Evolutionary conservation across 2,797 vertebrate species (phyloP).

Genomic region (Heteromormyrus szaboi): DNA sequence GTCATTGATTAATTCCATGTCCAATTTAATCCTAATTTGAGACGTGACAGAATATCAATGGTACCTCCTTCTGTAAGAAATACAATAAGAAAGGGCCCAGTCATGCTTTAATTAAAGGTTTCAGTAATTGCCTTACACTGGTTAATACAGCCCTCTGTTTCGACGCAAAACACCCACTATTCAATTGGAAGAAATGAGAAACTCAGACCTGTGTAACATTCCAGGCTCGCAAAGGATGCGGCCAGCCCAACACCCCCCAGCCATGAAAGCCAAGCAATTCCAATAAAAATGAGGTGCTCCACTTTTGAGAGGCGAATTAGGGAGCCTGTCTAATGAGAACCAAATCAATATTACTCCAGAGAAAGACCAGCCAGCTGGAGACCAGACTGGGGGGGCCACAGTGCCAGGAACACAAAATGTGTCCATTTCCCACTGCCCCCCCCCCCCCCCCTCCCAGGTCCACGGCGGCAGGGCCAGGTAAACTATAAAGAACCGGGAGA

Average conservation of each 20-base stretch:
- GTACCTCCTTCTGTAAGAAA: background rate
- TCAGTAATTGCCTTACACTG: background rate
- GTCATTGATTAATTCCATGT: constrained; percentile 1
- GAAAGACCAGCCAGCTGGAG: constrained; percentile 12
- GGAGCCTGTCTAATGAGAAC: background rate
- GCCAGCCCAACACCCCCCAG: background rate
- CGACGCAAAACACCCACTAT: background rate
- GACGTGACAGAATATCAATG: constrained; percentile 5
- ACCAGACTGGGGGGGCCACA: background rate
- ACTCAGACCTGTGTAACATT: background rate
- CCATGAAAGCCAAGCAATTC: background rate
- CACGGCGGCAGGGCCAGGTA: background rate
- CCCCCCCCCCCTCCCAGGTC: background rate
- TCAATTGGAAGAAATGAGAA: background rate
- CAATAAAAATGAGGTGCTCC: background rate
- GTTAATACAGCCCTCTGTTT: background rate
- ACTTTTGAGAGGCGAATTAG: background rate
- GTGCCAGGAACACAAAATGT: background rate
- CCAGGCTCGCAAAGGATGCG: background rate
- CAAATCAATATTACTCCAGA: constrained; percentile 11
- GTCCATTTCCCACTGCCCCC: background rate
- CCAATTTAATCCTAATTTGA: constrained; percentile 9
- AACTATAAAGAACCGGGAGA: background rate
- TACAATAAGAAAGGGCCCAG: background rate
- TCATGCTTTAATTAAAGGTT: constrained; percentile 1